Evolutionary conservation across 2,888 invertebrate genomes (phyloP), one percentile per base, ranked within the genome.

Genomic region (Pantelozetes paolii): DNA sequence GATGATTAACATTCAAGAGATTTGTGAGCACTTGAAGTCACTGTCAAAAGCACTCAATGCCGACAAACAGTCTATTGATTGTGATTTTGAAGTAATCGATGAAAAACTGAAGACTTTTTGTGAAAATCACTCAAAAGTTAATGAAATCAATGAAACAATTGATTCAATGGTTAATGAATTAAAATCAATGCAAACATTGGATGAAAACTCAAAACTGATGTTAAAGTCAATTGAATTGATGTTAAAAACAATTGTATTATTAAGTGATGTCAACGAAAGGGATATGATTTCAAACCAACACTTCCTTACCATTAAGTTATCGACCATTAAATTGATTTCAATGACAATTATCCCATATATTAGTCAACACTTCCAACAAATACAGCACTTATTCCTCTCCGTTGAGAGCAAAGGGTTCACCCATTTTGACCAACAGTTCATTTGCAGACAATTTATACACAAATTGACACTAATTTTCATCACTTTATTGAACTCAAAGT

Each of bases 291-390:
- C 64, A 13, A 20, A 36, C 9, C 32, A 32, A 26, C n/a, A 64
- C 30, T 64, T 20, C 36, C n/a, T 64, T 11, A 64, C 64, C 1
- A 64, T 64, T 64, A 32, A 64, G 64, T 36, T 64, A 64, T 32
- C 64, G 13, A 5, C 36, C 32, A 40, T 64, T 36, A 64, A 64
- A 32, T 36, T 64, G 36, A 36, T 64, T 32, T 64, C 64, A 9
- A 6, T 64, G 36, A 40, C 64, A 64, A 64, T 64, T 9, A 64
- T 64, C n/a, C 64, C 64, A 36, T 64, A 64, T 20, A 64, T 64
- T 36, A 64, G 64, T 64, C 32, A 32, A 64, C 32, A 64, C 64
- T 64, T 64, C 40, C 36, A 36, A 64, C 64, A 64, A 36, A 64
- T 64, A 11, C 36, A 64, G 20, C 36, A 64, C 20, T 30, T 64